Evolutionary conservation across 2,113 vertebrate genomes (phyloP).

Genomic region (Zootoca vivipara): DNA sequence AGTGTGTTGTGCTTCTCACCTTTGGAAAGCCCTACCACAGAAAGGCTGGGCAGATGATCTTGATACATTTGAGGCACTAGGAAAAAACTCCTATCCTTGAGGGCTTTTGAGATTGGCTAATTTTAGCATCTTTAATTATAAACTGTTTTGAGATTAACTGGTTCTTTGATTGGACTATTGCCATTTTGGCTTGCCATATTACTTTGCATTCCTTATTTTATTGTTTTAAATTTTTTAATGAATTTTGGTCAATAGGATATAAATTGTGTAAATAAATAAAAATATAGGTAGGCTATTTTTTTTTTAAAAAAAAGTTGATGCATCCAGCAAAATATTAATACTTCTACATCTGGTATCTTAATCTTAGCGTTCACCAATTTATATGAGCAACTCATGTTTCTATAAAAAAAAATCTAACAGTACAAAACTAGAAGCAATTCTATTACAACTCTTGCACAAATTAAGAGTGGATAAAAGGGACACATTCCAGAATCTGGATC

Average conservation of each 20-base stretch:
- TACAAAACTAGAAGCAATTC: constrained; percentile 59
- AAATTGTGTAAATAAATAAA: not conserved
- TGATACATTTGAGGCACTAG: not conserved
- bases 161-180: not conserved
- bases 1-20: not conserved
- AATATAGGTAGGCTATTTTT: not conserved
- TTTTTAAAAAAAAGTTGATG: not conserved
- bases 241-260: not conserved
- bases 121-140: not conserved
- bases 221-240: not conserved
- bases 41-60: too few species aligned
- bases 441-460: constrained; percentile 45
- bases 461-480: constrained; percentile 61
- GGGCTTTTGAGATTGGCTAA: not conserved
- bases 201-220: not conserved
- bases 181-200: not conserved
- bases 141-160: not conserved
- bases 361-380: constrained; percentile 47
- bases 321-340: constrained; percentile 47
- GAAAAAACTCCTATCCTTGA: not conserved
- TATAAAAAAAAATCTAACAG: constrained; percentile 28
- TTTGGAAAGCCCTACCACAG: not conserved
- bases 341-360: constrained; percentile 24
- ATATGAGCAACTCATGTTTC: constrained; percentile 34
- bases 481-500: constrained; percentile 65